Evolutionary conservation across 2,797 vertebrate genomes (phyloP), one percentile per base, ranked within the genome.

Genomic region (Arrhamphus sclerolepis): DNA sequence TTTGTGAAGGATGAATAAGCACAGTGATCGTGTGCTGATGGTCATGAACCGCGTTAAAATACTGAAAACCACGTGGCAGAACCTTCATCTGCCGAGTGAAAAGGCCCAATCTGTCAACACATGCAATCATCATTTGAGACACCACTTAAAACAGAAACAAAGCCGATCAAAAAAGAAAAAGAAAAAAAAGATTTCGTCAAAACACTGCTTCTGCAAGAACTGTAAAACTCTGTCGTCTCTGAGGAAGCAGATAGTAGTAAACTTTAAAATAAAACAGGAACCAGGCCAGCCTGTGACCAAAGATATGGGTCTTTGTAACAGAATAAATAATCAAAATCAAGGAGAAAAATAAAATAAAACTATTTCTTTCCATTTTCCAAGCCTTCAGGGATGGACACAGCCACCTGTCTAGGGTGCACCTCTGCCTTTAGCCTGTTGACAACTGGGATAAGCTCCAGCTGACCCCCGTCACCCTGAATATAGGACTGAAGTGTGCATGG

Each of bases 311-410:
- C 26, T 72, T 52, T 19, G 38, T 65, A 68, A 70, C 56, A 80
- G 89, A 87, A 89, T 89, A 90, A 90, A 91, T 89, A 86, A 85
- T 81, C 62, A 78, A 78, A 46, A 77, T 78, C 19, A 71, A 75
- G 48, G 57, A 76, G 70, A 62, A 69, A 71, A 76, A 73, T 14
- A 18, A 11, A 13, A 20, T 66, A 70, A 64, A 47, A 70, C 17
- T 0, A 57, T 11, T 31, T 31, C 43, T 71, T 16, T 14, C 7
- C 4, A 14, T 34, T 10, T 34, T 34, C 10, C 31, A 34, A 34
- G 9, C 10, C 31, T 34, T 11, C 31, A 10, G 31, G 31, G 31
- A 34, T 34, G 31, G 31, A 34, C 31, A 34, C 9, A 34, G 31
- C 13, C 1, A 34, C 11, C 31, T 34, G 31, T 34, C 31, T 11